These are phyloP conservation scores for Drepanosiphum platanoidis DNA, from an alignment of 2,888 invertebrate species.

Conservation along the genomic window DNA sequence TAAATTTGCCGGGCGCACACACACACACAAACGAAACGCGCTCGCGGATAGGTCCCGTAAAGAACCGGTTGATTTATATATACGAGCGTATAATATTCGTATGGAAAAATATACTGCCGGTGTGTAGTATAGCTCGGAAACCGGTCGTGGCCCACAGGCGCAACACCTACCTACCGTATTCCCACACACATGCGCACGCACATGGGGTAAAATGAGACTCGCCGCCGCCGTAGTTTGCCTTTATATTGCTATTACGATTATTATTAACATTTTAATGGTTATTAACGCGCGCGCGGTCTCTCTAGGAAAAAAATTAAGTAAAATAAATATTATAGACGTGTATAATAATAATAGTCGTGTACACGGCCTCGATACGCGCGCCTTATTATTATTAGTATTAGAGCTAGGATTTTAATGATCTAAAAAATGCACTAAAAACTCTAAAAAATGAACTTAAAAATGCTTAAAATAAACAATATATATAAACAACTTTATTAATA, in stretches of 20 bases:
- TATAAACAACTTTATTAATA: no score
- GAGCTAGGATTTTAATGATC: no score
- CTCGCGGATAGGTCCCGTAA: conserved; percentile 51
- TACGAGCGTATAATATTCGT: no score
- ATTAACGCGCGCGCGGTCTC: conserved; percentile 34
- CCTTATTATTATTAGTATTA: no score
- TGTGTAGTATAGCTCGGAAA: conserved; percentile 10
- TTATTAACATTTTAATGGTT: conserved; percentile 59
- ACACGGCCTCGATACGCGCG: no score
- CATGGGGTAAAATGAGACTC: conserved; percentile 18
- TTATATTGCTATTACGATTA: conserved; percentile 49
- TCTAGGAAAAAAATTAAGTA: no score
- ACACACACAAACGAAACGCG: conserved; percentile 54
- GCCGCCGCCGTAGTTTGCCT: conserved; percentile 29
- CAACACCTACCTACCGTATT: conserved; percentile 62
- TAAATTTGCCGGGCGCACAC: conserved; percentile 62
- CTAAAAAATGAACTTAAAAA: no score
- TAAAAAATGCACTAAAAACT: no score
- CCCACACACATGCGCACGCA: conserved; percentile 23
- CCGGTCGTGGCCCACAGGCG: conserved; percentile 56
- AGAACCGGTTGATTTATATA: conserved; percentile 60
- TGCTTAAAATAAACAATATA: no score
- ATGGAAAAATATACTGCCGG: neutral
- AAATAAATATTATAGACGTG: neutral
- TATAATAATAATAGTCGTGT: neutral